Evolutionary conservation across 2,797 vertebrate genomes (phyloP), one percentile per base, ranked within the genome.

Genomic region (Botia almorhae): DNA sequence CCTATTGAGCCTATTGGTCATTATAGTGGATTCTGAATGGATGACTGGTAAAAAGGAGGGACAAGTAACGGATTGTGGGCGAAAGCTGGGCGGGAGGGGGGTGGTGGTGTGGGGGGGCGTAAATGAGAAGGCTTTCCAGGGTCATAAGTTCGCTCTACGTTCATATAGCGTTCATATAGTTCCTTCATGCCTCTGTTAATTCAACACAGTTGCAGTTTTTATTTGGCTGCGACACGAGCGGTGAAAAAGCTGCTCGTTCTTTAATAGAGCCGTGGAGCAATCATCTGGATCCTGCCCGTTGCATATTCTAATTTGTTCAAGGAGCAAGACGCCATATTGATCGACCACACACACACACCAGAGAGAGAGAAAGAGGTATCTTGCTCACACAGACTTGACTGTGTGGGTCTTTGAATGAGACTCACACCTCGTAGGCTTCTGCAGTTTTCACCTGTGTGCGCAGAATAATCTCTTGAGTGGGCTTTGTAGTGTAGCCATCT

Each of bases 1-100:
- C 90, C 90, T 90, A 89, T 89, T 90, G 87, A 90, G 88, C 90
- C 85, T 88, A 87, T 84, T 85, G 83, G 83, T 89, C 90, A 92
- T 93, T 92, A 92, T 88, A 86, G 88, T 83, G 84, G 85, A 84
- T 89, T 87, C 87, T 88, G 86, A 90, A 89, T 83, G 85, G 84
- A 84, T 84, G 84, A 88, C 87, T 89, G 87, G 84, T 84, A 85
- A 85, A 85, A 80, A 81, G 33, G 46, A 76, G 50, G 78, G 69
- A 75, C 73, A 67, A 60, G 75, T 76, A 81, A 76, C 48, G 65
- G 79, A 81, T 60, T 85, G 87, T 88, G 85, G 83, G 90, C 88
- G 88, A 87, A 90, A 82, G 76, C 60, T 74, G 74, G 43, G 39
- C 51, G 56, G 61, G 51, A 36, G 48, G 68, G 23, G 23, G 23